Evolutionary conservation across 2,797 vertebrate species (phyloP), one percentile per base, ranked within the genome.

Genomic region (Peromyscus eremicus): DNA sequence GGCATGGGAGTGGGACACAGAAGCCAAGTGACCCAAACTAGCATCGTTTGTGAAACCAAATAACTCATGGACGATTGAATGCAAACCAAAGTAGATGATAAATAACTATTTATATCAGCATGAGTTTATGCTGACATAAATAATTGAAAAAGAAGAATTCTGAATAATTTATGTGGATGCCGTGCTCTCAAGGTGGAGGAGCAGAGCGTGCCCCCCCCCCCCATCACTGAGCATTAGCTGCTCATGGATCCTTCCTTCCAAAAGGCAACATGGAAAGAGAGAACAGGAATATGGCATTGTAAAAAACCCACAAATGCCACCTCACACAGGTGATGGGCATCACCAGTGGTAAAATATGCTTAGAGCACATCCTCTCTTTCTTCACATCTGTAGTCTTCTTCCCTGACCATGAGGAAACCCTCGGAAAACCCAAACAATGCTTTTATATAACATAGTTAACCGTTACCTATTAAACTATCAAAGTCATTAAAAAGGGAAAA

Each of bases 381-480:
- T 68, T 89, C 11, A 29, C 37, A 32, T 81, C 84, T 76, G 3
- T 83, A 62, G 34, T 86, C 79, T 64, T 88, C 60, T 80, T 60
- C 52, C 34, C 75, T 34, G 91, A 87, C 34, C 49, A 29, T 21
- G 29, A 87, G 66, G 80, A 68, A 79, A 68, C n/a, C 4, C 79
- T 64, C 34, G 77, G 55, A 79, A 92, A 79, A 66, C n/a, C 27
- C n/a, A 76, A 64, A 66, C 8, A 92, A 37, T 40, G 17, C 66
- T 34, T 80, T 89, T 46, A 55, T 55, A 27, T 46, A 76, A 57
- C 73, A 49, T 32, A 57, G 49, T 25, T 73, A 64, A 88, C n/a
- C 29, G 76, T 27, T 32, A 75, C 64, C 79, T 80, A 80, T 87
- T 60, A 93, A 95, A 81, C 81, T 34, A 19, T 71, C 91, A 87